Base-by-base conservation (phyloP, 2,888 invertebrate species). In the Glyphotaelius pellucidus region DNA sequence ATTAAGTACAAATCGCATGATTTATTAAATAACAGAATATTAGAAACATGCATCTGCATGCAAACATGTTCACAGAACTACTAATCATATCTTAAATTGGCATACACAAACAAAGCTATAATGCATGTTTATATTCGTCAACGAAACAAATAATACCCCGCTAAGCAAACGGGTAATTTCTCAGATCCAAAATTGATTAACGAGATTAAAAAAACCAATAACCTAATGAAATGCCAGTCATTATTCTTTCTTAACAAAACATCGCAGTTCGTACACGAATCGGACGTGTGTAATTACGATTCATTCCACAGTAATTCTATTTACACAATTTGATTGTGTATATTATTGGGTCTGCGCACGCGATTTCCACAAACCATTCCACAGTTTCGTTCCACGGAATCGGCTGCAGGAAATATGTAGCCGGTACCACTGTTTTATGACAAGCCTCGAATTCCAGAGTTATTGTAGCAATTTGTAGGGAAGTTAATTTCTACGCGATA, bases 241-340 rank as follows among this genome's bases (percentile, higher is more conserved):
- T 67, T 67, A 25, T 67, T 67, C 67, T 67, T 67, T 67, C 67
- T 67, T 67, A 67, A 67, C 67, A 67, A 67, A 67, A 67, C 67
- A 67, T 67, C 67, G 67, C 67, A 25, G 67, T 67, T 67, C n/a
- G 67, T 67, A 67, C 67, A 83, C 83, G 35, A 83, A 25, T 32
- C 38, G 32, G 83, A 83, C 83, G 32, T 83, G 35, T 83, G 83
- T 35, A 25, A 38, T 83, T 83, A 35, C 83, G 83, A 83, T 83
- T 83, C 35, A 38, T 32, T 83, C 83, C 32, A 83, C 35, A 83
- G 83, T 83, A 32, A 83, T 83, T 83, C 15, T 83, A 83, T 83
- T 83, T 83, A 83, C 83, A 83, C 83, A 35, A 35, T 83, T 83
- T 83, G 83, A 32, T 83, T 83, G 83, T 32, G 83, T 25, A 35